Conservation (phyloP, 2,888 invertebrate species). For the Apamea anceps region DNA sequence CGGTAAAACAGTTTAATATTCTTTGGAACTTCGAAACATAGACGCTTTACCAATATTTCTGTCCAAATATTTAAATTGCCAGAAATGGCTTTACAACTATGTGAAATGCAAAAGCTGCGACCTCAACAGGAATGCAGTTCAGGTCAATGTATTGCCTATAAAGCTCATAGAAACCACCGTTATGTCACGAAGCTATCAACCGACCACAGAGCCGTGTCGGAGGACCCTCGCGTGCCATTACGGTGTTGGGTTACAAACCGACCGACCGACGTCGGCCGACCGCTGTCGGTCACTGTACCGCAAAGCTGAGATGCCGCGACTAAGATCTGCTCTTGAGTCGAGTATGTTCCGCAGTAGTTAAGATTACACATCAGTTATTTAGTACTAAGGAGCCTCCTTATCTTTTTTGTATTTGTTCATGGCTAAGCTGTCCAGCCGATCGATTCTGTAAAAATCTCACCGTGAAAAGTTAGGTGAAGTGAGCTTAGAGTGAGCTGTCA, state of each 20-base stretch:
- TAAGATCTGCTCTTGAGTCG: constrained; percentile 19
- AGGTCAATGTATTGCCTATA: constrained; percentile 10
- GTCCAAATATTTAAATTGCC: neutral
- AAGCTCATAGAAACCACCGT: constrained; percentile 16
- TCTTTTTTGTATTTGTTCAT: neutral
- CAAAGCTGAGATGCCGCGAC: constrained; percentile 17
- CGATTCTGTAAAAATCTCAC: no score
- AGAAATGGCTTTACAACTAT: neutral
- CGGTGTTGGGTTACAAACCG: constrained; percentile 58
- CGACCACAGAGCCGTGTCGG: constrained; percentile 32
- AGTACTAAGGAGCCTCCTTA: neutral
- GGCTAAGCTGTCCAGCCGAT: no score
- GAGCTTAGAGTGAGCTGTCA: no score
- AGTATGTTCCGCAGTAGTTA: neutral
- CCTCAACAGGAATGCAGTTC: constrained; percentile 13
- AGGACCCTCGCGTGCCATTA: constrained; percentile 55
- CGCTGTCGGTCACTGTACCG: constrained; percentile 23
- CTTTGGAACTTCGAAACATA: neutral
- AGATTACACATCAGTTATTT: neutral
- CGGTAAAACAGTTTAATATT: neutral
- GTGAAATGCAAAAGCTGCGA: neutral
- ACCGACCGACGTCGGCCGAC: constrained; percentile 9
- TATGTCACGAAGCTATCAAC: constrained; percentile 38
- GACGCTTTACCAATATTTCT: neutral
- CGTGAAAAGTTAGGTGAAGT: no score